Evolutionary conservation across 1,140 invertebrate species (phyloP).

Genomic region (Phthorimaea operculella): DNA sequence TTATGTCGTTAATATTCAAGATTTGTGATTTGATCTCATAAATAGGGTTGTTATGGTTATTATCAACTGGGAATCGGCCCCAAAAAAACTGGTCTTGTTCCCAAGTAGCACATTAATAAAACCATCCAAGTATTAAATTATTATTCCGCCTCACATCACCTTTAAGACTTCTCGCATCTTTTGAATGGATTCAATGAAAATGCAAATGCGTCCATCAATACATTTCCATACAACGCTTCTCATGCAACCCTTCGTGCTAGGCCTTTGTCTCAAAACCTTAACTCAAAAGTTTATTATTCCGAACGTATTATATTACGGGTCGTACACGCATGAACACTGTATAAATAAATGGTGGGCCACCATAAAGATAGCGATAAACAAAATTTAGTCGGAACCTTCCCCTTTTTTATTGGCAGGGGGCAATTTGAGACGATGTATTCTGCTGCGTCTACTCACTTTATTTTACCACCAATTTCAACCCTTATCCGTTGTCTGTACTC

Average conservation of each 20-base stretch:
- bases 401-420: slow-evolving; percentile 64
- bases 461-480: too few relatives aligned
- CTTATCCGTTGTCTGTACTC: too few relatives aligned
- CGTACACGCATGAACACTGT: slow-evolving; percentile 45
- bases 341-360: slow-evolving; percentile 56
- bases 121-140: too few relatives aligned
- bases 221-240: background rate
- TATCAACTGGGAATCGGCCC: too few relatives aligned
- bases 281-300: slow-evolving; percentile 46
- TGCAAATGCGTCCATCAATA: background rate
- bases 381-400: slow-evolving; percentile 57
- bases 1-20: too few relatives aligned
- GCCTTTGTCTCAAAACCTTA: slow-evolving; percentile 22
- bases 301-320: slow-evolving; percentile 53
- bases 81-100: too few relatives aligned
- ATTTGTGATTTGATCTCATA: too few relatives aligned
- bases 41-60: too few relatives aligned
- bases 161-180: too few relatives aligned
- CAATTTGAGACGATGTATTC: slow-evolving; percentile 59
- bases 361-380: slow-evolving; percentile 66
- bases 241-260: background rate
- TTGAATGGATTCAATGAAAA: background rate
- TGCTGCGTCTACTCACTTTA: slow-evolving; percentile 31
- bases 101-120: too few relatives aligned
- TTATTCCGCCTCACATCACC: too few relatives aligned